Evolutionary conservation across 2,888 invertebrate species (phyloP).

Genomic region (Sicus ferrugineus): DNA sequence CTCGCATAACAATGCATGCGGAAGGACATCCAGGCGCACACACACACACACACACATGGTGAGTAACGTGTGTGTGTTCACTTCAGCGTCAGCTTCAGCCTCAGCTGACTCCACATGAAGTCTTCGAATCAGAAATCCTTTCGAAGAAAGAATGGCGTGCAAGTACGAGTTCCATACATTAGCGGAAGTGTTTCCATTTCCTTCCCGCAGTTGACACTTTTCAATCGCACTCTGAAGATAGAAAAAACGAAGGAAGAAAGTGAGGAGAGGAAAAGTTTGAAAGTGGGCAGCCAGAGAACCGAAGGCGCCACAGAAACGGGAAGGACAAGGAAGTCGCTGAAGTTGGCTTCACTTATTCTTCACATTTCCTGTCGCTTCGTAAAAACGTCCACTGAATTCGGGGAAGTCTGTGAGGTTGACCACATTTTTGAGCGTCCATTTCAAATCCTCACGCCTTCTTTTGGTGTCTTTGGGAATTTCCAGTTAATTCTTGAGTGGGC

Average conservation of each 20-base stretch:
- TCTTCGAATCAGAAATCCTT: conserved; percentile 9
- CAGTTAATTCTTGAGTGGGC: too few species aligned
- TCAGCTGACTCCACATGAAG: neutral
- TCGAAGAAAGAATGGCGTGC: conserved; percentile 1
- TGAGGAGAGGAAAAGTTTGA: neutral
- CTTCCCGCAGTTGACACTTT: conserved; percentile 57
- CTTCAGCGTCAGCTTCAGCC: too few species aligned
- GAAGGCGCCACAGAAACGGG: neutral
- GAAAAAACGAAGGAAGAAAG: neutral
- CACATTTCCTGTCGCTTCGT: conserved; percentile 7
- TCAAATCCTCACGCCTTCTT: neutral
- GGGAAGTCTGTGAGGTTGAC: conserved; percentile 1
- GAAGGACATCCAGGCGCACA: too few species aligned
- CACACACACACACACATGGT: too few species aligned
- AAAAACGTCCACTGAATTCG: conserved; percentile 7
- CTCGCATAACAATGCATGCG: neutral
- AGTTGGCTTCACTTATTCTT: conserved; percentile 40
- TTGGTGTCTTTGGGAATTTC: too few species aligned
- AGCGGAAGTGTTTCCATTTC: conserved; percentile 46
- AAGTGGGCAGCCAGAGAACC: too few species aligned
- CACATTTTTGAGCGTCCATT: conserved; percentile 17
- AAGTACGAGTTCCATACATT: neutral
- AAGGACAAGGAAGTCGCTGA: conserved; percentile 31
- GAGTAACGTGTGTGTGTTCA: too few species aligned
- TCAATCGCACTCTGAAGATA: conserved; percentile 45